Conservation (phyloP, 2,888 invertebrate species). For the Polymixis lichenea region DNA sequence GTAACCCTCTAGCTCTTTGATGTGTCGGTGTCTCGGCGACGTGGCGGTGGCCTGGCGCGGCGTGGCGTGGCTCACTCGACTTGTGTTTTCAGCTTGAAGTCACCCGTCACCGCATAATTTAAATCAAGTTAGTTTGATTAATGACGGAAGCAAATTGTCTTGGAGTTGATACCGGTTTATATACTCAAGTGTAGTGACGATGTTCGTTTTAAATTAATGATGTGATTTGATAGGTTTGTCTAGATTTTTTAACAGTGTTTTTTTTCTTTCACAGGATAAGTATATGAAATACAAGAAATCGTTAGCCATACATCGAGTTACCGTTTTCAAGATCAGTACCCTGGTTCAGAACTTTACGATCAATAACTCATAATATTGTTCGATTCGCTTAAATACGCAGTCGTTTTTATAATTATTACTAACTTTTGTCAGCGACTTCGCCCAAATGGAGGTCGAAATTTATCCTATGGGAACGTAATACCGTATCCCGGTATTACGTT, state of each 20-base stretch:
- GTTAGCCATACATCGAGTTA: background rate
- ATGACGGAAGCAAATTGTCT: slow-evolving; percentile 70
- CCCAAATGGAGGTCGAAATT: too few relatives aligned
- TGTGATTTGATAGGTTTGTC: background rate
- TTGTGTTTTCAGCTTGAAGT: slow-evolving; percentile 69
- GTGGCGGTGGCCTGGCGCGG: slow-evolving; percentile 31
- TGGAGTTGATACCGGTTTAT: slow-evolving; percentile 47
- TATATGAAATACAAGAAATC: background rate
- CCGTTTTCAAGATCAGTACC: background rate
- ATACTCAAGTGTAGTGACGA: slow-evolving; percentile 23
- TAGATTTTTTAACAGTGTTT: background rate
- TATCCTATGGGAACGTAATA: too few relatives aligned
- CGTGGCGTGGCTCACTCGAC: slow-evolving; percentile 42
- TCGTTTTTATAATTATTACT: too few relatives aligned
- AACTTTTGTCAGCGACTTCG: too few relatives aligned
- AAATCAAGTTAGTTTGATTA: slow-evolving; percentile 79
- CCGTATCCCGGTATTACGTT: too few relatives aligned
- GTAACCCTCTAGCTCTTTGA: slow-evolving; percentile 78
- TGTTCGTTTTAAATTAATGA: slow-evolving; percentile 12
- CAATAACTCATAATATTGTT: too few relatives aligned
- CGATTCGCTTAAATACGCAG: background rate
- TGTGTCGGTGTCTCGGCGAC: slow-evolving; percentile 63
- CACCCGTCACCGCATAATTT: slow-evolving; percentile 74
- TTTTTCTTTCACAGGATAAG: slow-evolving; percentile 29
- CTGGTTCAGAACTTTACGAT: background rate